phyloP scores from a whole-genome alignment of 2,888 invertebrate genomes.

The Rhamphomyia laevipes region DNA sequence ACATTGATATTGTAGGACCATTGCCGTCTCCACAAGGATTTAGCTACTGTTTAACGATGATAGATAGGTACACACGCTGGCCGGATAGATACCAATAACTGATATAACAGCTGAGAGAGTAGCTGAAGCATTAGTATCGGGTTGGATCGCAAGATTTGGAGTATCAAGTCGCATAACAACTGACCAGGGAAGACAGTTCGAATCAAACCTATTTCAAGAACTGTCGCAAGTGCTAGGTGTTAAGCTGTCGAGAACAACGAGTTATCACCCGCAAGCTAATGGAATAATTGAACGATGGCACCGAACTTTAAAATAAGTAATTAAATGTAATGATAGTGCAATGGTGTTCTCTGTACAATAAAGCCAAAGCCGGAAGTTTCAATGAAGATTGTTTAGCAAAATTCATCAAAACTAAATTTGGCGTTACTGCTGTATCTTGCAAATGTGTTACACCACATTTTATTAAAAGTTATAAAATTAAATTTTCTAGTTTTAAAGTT shows the following conservation, averaged over 20 bases:
- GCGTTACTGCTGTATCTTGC: no score
- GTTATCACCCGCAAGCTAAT: background rate
- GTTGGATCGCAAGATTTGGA: constrained; percentile 20
- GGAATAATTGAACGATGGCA: constrained; percentile 4
- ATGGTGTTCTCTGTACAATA: no score
- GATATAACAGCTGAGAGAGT: background rate
- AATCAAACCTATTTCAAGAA: constrained; percentile 21
- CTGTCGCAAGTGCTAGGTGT: constrained; percentile 17
- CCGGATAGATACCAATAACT: background rate
- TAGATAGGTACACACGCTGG: background rate
- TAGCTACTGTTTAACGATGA: background rate
- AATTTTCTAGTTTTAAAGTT: no score
- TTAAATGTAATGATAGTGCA: no score
- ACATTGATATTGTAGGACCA: background rate
- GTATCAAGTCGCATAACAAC: constrained; percentile 27
- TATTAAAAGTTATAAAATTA: no score
- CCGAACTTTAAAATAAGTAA: background rate
- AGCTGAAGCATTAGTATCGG: background rate
- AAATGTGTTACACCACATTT: no score
- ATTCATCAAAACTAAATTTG: no score
- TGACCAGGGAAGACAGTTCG: constrained; percentile 30
- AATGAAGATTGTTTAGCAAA: no score
- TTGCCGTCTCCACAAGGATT: background rate
- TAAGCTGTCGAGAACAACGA: constrained; percentile 17
- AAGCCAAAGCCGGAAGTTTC: no score